Conservation (phyloP, 2,797 vertebrate species). For the Micromesistius poutassou region DNA sequence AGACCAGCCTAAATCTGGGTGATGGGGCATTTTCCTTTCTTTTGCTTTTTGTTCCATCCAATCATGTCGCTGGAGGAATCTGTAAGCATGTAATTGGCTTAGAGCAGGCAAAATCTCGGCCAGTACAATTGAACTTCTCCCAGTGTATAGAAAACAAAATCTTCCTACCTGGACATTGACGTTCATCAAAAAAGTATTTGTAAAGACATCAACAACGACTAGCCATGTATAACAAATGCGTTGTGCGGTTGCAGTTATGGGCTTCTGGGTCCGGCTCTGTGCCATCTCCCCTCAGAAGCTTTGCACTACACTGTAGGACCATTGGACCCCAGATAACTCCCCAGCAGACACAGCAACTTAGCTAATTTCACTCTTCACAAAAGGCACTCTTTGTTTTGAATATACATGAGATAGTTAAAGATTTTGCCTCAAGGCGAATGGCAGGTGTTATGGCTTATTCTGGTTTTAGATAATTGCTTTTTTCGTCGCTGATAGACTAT, state of each 20-base stretch:
- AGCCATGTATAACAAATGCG: not conserved
- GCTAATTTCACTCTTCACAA: not conserved
- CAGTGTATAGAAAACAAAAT: too few species aligned
- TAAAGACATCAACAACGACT: not conserved
- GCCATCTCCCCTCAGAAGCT: not conserved
- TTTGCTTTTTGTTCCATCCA: too few species aligned
- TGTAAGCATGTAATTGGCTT: too few species aligned
- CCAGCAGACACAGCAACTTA: not conserved
- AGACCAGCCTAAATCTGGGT: too few species aligned
- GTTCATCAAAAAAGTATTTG: not conserved
- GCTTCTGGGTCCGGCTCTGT: not conserved
- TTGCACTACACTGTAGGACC: not conserved
- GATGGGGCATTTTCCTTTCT: too few species aligned
- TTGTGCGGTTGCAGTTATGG: not conserved
- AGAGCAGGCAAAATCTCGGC: too few species aligned
- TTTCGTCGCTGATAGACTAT: slow-evolving; percentile 18
- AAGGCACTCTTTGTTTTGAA: not conserved
- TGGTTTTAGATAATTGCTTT: slow-evolving; percentile 57
- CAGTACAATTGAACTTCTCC: too few species aligned
- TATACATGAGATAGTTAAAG: not conserved
- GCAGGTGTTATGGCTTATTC: slow-evolving; percentile 37
- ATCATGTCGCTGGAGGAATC: too few species aligned
- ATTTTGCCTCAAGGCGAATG: not conserved
- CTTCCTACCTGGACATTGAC: too few species aligned
- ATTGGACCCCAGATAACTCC: not conserved